A percentile compares a stretch with the other conserved stretches of the same genome.
phyloP scores from a whole-genome alignment of 1,140 invertebrate species.

The Diabrotica virgifera region DNA sequence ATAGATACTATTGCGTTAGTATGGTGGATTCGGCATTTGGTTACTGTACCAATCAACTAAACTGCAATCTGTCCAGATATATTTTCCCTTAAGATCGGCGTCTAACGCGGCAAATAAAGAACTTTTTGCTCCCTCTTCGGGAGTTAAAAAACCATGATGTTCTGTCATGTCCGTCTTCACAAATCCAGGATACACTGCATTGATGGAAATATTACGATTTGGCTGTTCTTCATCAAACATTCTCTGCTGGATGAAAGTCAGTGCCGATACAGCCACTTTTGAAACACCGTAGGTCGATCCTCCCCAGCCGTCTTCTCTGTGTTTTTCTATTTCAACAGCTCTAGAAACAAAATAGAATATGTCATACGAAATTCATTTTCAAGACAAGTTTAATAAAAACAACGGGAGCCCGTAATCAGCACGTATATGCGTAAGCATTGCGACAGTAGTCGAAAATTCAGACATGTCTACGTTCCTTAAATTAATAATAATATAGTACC shows the following conservation, averaged over 20 bases:
- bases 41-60: slow-evolving; percentile 44
- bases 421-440: no score
- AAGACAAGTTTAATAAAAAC: no score
- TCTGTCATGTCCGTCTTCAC: slow-evolving; percentile 68
- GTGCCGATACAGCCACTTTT: slow-evolving; percentile 63
- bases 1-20: slow-evolving; percentile 58
- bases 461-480: no score
- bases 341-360: no score
- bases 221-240: slow-evolving; percentile 51
- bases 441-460: no score
- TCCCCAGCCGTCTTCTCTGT: slow-evolving; percentile 58
- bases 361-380: no score
- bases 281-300: slow-evolving; percentile 60
- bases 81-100: slow-evolving; percentile 48
- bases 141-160: slow-evolving; percentile 59
- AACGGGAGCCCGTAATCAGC: no score
- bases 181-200: slow-evolving; percentile 63
- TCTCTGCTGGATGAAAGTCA: slow-evolving; percentile 61
- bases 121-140: slow-evolving; percentile 58
- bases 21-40: slow-evolving; percentile 61
- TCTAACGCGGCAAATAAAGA: slow-evolving; percentile 49
- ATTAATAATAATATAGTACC: no score
- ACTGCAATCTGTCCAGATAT: slow-evolving; percentile 47
- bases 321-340: slow-evolving; percentile 54
- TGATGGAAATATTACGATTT: slow-evolving; percentile 58